phyloP scores from a whole-genome alignment of 1,140 invertebrate genomes.

The Aplysia californica region DNA sequence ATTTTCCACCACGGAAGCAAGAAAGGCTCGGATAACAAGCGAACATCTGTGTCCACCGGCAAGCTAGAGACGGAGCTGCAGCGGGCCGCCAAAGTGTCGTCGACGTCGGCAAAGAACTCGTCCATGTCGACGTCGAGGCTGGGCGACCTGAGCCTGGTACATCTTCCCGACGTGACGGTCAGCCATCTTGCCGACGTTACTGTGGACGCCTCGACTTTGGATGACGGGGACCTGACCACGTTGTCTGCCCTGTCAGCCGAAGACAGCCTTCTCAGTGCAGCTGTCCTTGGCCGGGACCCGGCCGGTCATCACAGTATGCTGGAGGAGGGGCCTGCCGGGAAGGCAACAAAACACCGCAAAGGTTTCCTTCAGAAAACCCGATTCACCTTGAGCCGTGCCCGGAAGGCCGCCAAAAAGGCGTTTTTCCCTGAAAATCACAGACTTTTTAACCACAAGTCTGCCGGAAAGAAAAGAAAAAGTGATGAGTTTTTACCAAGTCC shows the following conservation, averaged over 20 bases:
- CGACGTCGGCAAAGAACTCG: neutral
- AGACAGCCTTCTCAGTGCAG: constrained; percentile 2
- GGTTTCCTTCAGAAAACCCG: constrained; percentile 34
- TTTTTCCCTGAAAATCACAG: constrained; percentile 37
- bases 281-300: neutral
- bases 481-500: constrained; percentile 29
- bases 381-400: constrained; percentile 29
- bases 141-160: neutral
- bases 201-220: neutral
- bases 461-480: constrained; percentile 25
- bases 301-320: constrained; percentile 24
- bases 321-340: neutral
- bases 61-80: constrained; percentile 8
- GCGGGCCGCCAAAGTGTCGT: neutral
- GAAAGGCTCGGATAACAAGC: neutral
- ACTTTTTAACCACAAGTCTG: constrained; percentile 20
- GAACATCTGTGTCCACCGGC: constrained; percentile 5
- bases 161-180: constrained; percentile 19
- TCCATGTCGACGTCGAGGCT: constrained; percentile 20
- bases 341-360: constrained; percentile 1
- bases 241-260: constrained; percentile 16
- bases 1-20: constrained; percentile 6
- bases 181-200: constrained; percentile 19
- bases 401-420: constrained; percentile 34
- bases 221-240: neutral